phyloP scores from a whole-genome alignment of 2,113 vertebrate species.

The Percopsis transmontana region DNA sequence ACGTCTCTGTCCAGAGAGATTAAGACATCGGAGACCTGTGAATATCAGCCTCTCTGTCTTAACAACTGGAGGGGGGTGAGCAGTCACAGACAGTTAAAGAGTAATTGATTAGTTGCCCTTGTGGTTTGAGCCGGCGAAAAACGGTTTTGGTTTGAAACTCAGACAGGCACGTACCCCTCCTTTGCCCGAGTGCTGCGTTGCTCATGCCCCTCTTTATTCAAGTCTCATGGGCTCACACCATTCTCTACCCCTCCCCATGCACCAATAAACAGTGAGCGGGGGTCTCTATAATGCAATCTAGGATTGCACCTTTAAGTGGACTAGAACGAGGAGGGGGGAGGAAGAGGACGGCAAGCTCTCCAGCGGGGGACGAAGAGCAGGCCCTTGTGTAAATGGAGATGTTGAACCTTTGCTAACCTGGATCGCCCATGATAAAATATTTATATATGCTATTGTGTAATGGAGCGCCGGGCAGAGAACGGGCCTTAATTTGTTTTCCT shows the following conservation, averaged over 20 bases:
- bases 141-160: too few relatives aligned
- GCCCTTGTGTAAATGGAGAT: conserved; percentile 79
- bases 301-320: conserved; percentile 62
- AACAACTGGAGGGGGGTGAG: conserved; percentile 29
- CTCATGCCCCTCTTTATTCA: too few relatives aligned
- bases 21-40: conserved; percentile 43
- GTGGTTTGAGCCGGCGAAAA: too few relatives aligned
- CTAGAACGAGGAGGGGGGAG: conserved; percentile 54
- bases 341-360: conserved; percentile 48
- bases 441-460: conserved; percentile 84
- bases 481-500: conserved; percentile 81
- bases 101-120: too few relatives aligned
- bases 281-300: neutral
- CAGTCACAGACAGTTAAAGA: too few relatives aligned
- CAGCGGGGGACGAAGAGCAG: conserved; percentile 57
- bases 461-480: conserved; percentile 55
- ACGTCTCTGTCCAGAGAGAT: conserved; percentile 56
- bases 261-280: too few relatives aligned
- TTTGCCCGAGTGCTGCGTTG: too few relatives aligned
- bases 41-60: conserved; percentile 35
- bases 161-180: too few relatives aligned
- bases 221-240: too few relatives aligned
- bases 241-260: too few relatives aligned
- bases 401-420: conserved; percentile 82
- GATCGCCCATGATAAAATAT: conserved; percentile 81